A percentile compares a stretch with the other conserved stretches of the same genome.
Evolutionary conservation across 2,113 vertebrate genomes (phyloP).

Genomic region (Psilopsiagon aymara): DNA sequence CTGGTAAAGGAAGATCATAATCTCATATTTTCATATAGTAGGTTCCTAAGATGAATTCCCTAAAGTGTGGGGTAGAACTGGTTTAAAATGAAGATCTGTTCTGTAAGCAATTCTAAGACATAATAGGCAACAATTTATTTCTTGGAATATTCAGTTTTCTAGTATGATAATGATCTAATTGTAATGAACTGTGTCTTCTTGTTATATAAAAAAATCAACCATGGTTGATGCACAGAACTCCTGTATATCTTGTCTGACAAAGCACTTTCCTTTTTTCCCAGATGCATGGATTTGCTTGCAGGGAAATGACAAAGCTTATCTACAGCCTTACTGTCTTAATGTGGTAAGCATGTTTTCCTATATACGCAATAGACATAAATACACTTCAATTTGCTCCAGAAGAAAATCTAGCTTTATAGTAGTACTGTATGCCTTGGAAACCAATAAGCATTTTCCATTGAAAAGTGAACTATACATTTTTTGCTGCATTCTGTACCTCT

Average conservation of each 20-base stretch:
- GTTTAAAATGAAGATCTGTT: not conserved
- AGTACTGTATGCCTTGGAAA: not conserved
- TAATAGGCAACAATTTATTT: conserved; percentile 15
- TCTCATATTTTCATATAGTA: not conserved
- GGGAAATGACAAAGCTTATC: conserved; percentile 7
- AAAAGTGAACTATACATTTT: not conserved
- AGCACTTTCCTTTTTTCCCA: not conserved
- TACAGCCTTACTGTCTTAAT: not conserved
- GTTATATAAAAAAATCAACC: conserved; percentile 5
- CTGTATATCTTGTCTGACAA: conserved; percentile 9
- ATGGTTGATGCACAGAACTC: not conserved
- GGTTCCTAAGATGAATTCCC: not conserved
- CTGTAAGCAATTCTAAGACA: not conserved
- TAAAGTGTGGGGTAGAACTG: not conserved
- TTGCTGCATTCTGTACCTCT: not conserved
- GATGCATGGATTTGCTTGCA: not conserved
- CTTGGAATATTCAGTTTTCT: conserved; percentile 4
- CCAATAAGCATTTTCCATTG: not conserved
- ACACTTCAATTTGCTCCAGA: not conserved
- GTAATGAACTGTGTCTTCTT: conserved; percentile 50
- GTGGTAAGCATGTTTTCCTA: conserved; percentile 4
- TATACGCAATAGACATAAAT: not conserved
- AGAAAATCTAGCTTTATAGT: not conserved
- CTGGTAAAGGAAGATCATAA: not conserved
- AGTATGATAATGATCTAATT: conserved; percentile 44